Base-by-base conservation (phyloP, 1,140 invertebrate genomes). In the Micrasema longulum region DNA sequence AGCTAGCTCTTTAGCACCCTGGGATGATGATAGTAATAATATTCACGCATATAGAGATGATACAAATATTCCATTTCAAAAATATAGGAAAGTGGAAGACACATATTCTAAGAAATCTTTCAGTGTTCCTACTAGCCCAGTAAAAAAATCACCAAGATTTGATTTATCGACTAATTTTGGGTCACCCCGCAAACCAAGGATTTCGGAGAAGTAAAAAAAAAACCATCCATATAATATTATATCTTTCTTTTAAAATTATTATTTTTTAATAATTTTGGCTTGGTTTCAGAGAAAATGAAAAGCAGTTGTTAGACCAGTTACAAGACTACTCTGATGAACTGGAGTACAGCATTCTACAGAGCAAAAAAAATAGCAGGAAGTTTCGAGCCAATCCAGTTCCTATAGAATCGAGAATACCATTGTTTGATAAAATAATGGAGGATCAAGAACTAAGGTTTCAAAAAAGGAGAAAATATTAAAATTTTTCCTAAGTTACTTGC, bases 401-500 rank as follows among this genome's bases (percentile, higher is more conserved):
- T 2, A 87, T 91, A 18, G 89, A 90, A 66, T 91, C 90, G 0
- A 86, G 88, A 74, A 87, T 92, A 70, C 90, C 88, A 1, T 80
- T 91, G 1, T 92, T 90, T 69, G 87, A 92, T 77, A 91, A 90
- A 81, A 87, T 92, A 63, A 79, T 91, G 55, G 87, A 88, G 67
- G 89, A 90, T 70, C 90, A 91, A 80, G 89, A 91, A 78, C 87
- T 88, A 83, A 88, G 90, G 90, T 90, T 77, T 22, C 45, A 50
- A n/a, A 26, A 31, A 4, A 31, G 2, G 26, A 31, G 26, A 20
- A 20, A 1, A 52, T 12, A 6, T 20, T n/a, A n/a, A n/a, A n/a
- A 60, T 20, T 36, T 53, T 55, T 31, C 23, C n/a, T 22, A 18
- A 14, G 55, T 41, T 41, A 10, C 7, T 41, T 60, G 55, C 35